phyloP scores from a whole-genome alignment of 2,797 vertebrate genomes.

The Enteromius thamalakanensis region DNA sequence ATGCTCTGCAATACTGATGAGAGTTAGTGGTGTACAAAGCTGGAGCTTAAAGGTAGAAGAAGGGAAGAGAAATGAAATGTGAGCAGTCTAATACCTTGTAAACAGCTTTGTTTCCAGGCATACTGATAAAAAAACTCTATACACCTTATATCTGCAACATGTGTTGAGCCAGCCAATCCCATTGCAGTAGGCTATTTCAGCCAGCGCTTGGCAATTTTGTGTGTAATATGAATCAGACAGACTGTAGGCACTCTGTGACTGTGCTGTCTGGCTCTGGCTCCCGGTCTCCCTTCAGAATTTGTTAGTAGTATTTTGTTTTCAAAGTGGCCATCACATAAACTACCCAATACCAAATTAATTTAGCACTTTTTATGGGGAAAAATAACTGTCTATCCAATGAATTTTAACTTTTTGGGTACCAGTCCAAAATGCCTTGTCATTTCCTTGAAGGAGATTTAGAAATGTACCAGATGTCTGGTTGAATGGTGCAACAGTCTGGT shows the following conservation, averaged over 20 bases:
- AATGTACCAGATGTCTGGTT: constrained; percentile 30
- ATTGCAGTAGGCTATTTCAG: neutral
- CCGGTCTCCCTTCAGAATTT: neutral
- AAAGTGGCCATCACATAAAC: neutral
- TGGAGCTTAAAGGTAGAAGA: neutral
- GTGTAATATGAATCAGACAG: neutral
- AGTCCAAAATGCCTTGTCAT: constrained; percentile 28
- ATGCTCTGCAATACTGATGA: neutral
- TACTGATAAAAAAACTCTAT: neutral
- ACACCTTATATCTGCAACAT: neutral
- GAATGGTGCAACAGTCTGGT: constrained; percentile 9
- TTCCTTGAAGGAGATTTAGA: constrained; percentile 25
- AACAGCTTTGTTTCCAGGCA: constrained; percentile 3
- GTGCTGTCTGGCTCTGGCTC: neutral
- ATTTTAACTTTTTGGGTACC: neutral
- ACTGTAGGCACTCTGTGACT: neutral
- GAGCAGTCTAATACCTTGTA: neutral
- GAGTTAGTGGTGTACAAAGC: neutral
- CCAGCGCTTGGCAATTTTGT: neutral
- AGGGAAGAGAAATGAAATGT: neutral
- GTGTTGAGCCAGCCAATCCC: neutral
- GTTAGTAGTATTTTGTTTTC: neutral
- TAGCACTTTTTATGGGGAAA: neutral
- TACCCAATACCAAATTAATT: neutral
- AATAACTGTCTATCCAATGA: neutral